Evolutionary conservation across 2,888 invertebrate genomes (phyloP).

Genomic region (Aethes cnicana): DNA sequence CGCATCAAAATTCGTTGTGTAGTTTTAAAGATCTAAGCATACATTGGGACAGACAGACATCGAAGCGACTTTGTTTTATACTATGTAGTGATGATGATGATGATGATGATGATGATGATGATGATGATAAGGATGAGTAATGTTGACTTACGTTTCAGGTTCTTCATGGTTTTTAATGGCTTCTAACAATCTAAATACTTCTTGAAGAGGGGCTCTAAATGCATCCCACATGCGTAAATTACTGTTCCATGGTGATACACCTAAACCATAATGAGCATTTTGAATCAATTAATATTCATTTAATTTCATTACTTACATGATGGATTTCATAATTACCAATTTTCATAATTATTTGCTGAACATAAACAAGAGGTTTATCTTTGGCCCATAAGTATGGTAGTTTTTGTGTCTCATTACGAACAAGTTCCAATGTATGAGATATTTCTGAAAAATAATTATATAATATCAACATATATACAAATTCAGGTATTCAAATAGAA

Average conservation of each 20-base stretch:
- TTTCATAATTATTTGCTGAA: conserved; percentile 89
- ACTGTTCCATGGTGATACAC: conserved; percentile 93
- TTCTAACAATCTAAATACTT: conserved; percentile 94
- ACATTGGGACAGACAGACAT: too few relatives aligned
- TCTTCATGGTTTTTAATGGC: conserved; percentile 92
- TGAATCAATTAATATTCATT: neutral
- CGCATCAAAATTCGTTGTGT: too few relatives aligned
- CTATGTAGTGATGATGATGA: too few relatives aligned
- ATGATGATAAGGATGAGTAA: conserved; percentile 4
- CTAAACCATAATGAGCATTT: conserved; percentile 55
- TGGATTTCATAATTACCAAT: conserved; percentile 59
- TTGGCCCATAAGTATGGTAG: conserved; percentile 84
- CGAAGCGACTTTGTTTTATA: too few relatives aligned
- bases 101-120: too few relatives aligned
- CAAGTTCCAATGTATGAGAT: conserved; percentile 52
- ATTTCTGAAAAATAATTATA: conserved; percentile 47
- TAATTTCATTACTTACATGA: neutral
- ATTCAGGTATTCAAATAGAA: neutral
- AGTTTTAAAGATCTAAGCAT: too few relatives aligned
- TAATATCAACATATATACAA: too few relatives aligned
- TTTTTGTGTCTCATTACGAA: conserved; percentile 71
- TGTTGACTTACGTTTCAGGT: conserved; percentile 83
- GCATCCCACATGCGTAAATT: conserved; percentile 93
- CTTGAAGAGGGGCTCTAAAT: conserved; percentile 93
- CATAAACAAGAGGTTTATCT: conserved; percentile 85